Percentiles rank a stretch among this genome's conserved stretches.
phyloP scores from a whole-genome alignment of 2,113 vertebrate species.

The Typhlomys cinereus region DNA sequence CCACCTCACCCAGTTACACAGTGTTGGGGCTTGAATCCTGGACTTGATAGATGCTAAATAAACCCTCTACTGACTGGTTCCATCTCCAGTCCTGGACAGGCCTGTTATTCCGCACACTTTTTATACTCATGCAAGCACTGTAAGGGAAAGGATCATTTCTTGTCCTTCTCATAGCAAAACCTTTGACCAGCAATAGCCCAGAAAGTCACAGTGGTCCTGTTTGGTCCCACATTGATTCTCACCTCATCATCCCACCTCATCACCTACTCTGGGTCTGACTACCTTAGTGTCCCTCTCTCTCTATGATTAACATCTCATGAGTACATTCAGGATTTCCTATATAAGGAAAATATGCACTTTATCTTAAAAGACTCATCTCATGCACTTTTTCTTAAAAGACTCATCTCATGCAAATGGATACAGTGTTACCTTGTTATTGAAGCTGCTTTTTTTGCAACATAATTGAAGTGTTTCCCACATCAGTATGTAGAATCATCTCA shows the following conservation, averaged over 20 bases:
- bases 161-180: background rate
- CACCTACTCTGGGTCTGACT: background rate
- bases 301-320: constrained; percentile 3
- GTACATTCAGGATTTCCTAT: background rate
- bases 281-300: background rate
- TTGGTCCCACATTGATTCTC: background rate
- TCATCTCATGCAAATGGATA: background rate
- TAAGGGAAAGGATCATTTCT: background rate
- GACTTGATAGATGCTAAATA: background rate
- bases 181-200: background rate
- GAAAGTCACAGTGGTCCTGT: background rate
- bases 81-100: background rate
- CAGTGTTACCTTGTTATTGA: background rate
- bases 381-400: background rate
- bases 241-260: too few species aligned
- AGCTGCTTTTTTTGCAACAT: background rate
- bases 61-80: background rate
- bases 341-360: background rate
- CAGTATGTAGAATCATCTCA: background rate
- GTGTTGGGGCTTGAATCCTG: background rate
- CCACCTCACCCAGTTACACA: background rate
- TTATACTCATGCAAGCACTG: background rate
- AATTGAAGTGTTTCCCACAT: constrained; percentile 6
- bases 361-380: too few species aligned
- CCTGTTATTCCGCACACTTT: background rate